phyloP scores from a whole-genome alignment of 2,888 invertebrate species.

The Homarus gammarus region DNA sequence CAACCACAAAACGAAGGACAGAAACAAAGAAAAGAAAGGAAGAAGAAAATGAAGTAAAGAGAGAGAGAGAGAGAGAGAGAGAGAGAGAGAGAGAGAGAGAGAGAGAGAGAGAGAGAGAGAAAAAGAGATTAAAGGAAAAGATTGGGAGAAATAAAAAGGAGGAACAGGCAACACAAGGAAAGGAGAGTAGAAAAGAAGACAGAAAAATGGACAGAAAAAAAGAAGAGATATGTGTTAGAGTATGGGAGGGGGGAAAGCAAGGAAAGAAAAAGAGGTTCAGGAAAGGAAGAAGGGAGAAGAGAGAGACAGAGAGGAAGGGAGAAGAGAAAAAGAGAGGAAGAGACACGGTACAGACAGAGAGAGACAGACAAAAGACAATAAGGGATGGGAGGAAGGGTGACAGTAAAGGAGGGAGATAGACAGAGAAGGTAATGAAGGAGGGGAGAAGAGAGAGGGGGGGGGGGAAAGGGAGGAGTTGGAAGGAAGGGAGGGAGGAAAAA shows the following conservation, averaged over 20 bases:
- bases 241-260: background rate
- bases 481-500: background rate
- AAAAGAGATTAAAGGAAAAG: background rate
- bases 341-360: background rate
- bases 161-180: background rate
- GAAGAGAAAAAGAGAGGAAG: background rate
- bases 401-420: background rate
- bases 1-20: background rate
- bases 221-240: constrained; percentile 2
- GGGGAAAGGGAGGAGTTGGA: background rate
- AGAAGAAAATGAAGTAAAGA: background rate
- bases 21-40: background rate
- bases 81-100: background rate
- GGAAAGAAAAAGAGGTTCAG: constrained; percentile 6
- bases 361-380: background rate
- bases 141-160: background rate
- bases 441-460: background rate
- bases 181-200: background rate
- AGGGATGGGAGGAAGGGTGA: background rate
- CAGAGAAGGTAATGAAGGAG: background rate
- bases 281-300: constrained; percentile 2
- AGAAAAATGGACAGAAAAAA: background rate
- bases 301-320: background rate
- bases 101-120: background rate
- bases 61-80: background rate